phyloP scores from a whole-genome alignment of 1,140 invertebrate species.

The Orchestia grillus region DNA sequence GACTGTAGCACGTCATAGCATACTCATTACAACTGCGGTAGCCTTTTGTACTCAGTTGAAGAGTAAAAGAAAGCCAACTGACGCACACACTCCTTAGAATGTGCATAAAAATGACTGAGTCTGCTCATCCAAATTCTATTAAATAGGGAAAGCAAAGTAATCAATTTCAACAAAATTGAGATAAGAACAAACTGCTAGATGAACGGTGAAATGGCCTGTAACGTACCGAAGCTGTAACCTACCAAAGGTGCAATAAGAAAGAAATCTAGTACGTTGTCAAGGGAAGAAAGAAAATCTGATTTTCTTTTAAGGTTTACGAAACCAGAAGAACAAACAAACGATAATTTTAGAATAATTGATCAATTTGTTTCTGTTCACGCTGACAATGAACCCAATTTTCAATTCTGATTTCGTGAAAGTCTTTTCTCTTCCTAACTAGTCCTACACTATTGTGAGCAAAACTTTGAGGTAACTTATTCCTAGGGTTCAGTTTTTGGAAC shows the following conservation, averaged over 20 bases:
- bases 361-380: no score
- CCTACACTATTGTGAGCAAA: no score
- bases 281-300: no score
- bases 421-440: no score
- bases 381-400: no score
- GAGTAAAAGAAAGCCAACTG: neutral
- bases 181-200: neutral
- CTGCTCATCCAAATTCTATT: neutral
- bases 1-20: no score
- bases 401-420: no score
- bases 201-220: neutral
- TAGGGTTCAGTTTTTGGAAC: neutral
- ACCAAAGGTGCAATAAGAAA: neutral
- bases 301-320: no score
- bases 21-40: no score
- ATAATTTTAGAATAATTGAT: no score
- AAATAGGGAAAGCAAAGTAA: neutral
- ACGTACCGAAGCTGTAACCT: neutral
- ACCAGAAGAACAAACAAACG: no score
- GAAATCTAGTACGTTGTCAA: no score
- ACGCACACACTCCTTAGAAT: neutral
- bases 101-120: neutral
- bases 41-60: neutral
- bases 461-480: neutral
- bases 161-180: neutral